phyloP scores from a whole-genome alignment of 1,140 invertebrate genomes.

The Penaeus vannamei region DNA sequence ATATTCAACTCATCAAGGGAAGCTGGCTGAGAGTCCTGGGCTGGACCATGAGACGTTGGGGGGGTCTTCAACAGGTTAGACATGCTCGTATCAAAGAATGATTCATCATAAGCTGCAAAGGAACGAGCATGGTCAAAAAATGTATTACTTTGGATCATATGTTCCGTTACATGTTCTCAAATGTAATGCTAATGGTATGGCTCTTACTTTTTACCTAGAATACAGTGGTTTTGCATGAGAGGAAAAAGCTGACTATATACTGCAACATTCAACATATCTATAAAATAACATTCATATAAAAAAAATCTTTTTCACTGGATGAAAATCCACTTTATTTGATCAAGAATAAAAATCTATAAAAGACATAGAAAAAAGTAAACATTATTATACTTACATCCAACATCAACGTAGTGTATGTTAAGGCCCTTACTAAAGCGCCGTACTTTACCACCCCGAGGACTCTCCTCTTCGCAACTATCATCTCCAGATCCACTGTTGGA shows the following conservation, averaged over 20 bases:
- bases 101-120: constrained; percentile 54
- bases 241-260: too few species aligned
- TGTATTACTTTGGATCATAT: not conserved
- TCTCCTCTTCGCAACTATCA: constrained; percentile 58
- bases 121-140: not conserved
- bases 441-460: constrained; percentile 55
- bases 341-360: not conserved
- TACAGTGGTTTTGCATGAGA: too few species aligned
- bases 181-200: too few species aligned
- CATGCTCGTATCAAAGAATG: constrained; percentile 59
- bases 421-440: constrained; percentile 52
- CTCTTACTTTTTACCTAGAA: too few species aligned
- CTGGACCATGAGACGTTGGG: not conserved
- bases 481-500: constrained; percentile 49
- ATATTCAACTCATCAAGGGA: constrained; percentile 17
- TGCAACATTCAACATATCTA: too few species aligned
- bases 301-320: too few species aligned
- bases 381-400: constrained; percentile 47
- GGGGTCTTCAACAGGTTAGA: constrained; percentile 48
- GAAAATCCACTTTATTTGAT: too few species aligned
- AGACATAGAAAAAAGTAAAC: not conserved
- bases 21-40: constrained; percentile 19
- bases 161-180: too few species aligned
- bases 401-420: constrained; percentile 60
- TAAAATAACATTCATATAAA: too few species aligned